Conservation (phyloP, 2,888 invertebrate genomes). For the Parnassius smintheus region DNA sequence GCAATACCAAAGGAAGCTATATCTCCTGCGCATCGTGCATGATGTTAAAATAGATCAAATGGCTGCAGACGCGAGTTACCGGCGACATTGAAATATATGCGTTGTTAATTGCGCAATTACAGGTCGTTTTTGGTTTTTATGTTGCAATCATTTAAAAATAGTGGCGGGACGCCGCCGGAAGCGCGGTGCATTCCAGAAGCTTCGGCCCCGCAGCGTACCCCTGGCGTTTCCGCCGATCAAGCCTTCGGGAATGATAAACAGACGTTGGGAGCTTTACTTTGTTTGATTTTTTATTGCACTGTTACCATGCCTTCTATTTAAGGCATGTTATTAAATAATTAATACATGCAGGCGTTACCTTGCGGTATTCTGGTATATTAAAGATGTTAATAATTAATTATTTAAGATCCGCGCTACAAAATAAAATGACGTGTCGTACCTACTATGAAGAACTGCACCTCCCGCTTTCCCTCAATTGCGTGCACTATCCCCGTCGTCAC, state of each 20-base stretch:
- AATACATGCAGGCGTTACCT: no score
- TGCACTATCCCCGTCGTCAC: no score
- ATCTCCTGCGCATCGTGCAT: neutral
- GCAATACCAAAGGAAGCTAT: neutral
- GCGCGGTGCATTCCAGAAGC: constrained; percentile 14
- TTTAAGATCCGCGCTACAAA: no score
- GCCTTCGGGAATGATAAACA: constrained; percentile 24
- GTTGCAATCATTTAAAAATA: constrained; percentile 7
- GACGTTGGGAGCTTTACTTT: constrained; percentile 7
- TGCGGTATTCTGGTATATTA: no score
- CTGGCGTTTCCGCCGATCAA: constrained; percentile 19
- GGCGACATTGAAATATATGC: constrained; percentile 15
- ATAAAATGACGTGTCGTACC: no score
- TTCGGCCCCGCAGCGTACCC: constrained; percentile 5
- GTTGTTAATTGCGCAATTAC: constrained; percentile 20
- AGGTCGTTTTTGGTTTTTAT: constrained; percentile 16
- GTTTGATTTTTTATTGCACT: constrained; percentile 1
- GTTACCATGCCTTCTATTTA: neutral
- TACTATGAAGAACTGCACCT: no score
- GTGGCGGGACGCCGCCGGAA: constrained; percentile 17
- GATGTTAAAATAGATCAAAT: constrained; percentile 10
- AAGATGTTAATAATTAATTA: no score
- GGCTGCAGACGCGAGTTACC: neutral
- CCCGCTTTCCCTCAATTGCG: no score
- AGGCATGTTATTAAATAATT: no score